A percentile compares a stretch with the other conserved stretches of the same genome.
These are phyloP conservation scores for Metopolophium dirhodum DNA, from an alignment of 1,140 invertebrate species.

Conservation along the genomic window DNA sequence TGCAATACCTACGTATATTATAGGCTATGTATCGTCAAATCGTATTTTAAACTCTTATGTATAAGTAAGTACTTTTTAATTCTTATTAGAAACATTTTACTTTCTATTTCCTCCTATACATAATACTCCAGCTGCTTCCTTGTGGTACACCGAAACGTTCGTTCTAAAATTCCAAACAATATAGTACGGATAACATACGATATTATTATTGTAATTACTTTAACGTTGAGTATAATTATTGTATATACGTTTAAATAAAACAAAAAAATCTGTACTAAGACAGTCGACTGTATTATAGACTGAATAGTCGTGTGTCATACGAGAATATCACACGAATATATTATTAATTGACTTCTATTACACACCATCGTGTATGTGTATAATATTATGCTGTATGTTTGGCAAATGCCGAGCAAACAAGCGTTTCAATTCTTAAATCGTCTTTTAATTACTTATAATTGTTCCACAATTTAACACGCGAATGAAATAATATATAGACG, in stretches of 20 bases:
- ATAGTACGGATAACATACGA: neutral
- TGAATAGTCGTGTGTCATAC: neutral
- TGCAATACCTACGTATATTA: no score
- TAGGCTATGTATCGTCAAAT: no score
- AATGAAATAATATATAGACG: neutral
- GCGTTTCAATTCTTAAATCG: slow-evolving; percentile 6
- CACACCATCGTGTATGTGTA: neutral
- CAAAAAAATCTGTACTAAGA: neutral
- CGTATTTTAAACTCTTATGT: no score
- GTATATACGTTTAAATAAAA: neutral
- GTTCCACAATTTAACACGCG: neutral
- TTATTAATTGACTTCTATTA: slow-evolving; percentile 2
- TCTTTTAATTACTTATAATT: slow-evolving; percentile 24
- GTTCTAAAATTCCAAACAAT: neutral
- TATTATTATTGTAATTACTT: neutral
- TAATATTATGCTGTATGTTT: neutral
- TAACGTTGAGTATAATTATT: neutral
- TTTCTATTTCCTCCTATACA: no score
- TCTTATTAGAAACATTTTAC: no score
- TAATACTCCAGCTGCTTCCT: no score
- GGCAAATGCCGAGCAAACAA: neutral
- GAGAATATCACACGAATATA: neutral
- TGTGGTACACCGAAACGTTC: no score
- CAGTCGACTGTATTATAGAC: neutral
- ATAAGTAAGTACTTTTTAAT: no score